These are phyloP conservation scores for Eupithecia subfuscata DNA, from an alignment of 2,888 invertebrate genomes.

Conservation along the genomic window DNA sequence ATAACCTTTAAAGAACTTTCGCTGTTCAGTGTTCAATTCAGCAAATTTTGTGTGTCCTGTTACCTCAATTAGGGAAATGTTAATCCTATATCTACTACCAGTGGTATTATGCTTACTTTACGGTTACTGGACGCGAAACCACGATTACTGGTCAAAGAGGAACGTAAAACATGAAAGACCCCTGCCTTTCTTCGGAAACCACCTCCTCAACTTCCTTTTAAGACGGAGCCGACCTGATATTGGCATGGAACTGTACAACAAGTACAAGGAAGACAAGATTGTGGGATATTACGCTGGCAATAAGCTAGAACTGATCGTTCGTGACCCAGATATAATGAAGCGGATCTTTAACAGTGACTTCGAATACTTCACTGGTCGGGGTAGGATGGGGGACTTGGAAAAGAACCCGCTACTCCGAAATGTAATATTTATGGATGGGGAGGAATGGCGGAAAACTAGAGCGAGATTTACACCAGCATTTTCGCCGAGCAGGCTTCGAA, in stretches of 20 bases:
- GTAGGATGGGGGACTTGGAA: constrained; percentile 28
- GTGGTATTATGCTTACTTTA: constrained; percentile 17
- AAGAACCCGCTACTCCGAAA: constrained; percentile 57
- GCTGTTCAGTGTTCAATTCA: background rate
- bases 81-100: background rate
- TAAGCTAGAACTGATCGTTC: constrained; percentile 50
- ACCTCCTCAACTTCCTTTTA: constrained; percentile 35
- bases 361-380: constrained; percentile 50
- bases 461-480: constrained; percentile 52
- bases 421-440: constrained; percentile 56
- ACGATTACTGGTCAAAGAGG: constrained; percentile 41
- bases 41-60: background rate
- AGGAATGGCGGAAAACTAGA: constrained; percentile 45
- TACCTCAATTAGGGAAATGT: background rate
- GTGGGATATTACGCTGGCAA: constrained; percentile 52
- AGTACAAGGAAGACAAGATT: constrained; percentile 51
- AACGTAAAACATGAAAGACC: constrained; percentile 41
- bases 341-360: constrained; percentile 52
- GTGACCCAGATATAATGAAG: constrained; percentile 56
- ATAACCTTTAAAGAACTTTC: background rate
- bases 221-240: constrained; percentile 29
- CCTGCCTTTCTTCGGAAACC: constrained; percentile 43
- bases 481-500: constrained; percentile 54
- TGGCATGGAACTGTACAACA: constrained; percentile 45
- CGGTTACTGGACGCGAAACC: constrained; percentile 36